Conservation (phyloP, 2,888 invertebrate species). For the Portevinia maculata region DNA sequence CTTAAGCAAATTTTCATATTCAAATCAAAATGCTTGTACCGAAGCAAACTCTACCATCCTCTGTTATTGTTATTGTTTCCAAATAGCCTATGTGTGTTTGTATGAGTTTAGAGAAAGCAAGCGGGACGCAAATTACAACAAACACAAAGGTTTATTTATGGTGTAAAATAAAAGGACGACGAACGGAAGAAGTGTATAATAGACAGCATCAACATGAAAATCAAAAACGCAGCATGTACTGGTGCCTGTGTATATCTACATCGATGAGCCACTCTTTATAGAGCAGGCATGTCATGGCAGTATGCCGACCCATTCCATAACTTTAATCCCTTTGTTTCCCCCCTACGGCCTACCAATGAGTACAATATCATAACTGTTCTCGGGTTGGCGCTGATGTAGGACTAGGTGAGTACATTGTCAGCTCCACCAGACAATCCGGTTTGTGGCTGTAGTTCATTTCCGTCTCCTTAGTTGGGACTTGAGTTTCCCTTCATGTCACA, state of each 20-base stretch:
- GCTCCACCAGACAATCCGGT: constrained; percentile 71
- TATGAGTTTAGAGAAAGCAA: not conserved
- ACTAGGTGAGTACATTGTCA: constrained; percentile 72
- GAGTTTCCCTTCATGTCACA: constrained; percentile 62
- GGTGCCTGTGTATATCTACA: not conserved
- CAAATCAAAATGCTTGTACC: constrained; percentile 32
- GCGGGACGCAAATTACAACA: constrained; percentile 43
- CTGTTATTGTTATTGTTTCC: constrained; percentile 55
- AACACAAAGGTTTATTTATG: constrained; percentile 59
- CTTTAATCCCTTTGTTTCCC: constrained; percentile 4
- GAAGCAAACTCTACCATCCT: constrained; percentile 31
- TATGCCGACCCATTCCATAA: constrained; percentile 9
- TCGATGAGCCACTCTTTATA: constrained; percentile 6
- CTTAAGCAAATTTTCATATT: constrained; percentile 67
- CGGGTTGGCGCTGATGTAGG: constrained; percentile 72
- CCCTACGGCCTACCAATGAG: constrained; percentile 19
- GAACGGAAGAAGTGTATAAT: constrained; percentile 66
- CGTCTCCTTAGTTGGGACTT: constrained; percentile 65
- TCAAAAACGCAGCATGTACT: constrained; percentile 68
- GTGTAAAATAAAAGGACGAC: constrained; percentile 54
- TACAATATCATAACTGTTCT: constrained; percentile 69
- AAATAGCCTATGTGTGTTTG: constrained; percentile 31
- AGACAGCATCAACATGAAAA: constrained; percentile 69
- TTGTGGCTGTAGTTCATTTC: constrained; percentile 71
- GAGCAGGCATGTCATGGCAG: constrained; percentile 31